Evolutionary conservation across 2,113 vertebrate genomes (phyloP).

Genomic region (Neolamprologus variostigma): DNA sequence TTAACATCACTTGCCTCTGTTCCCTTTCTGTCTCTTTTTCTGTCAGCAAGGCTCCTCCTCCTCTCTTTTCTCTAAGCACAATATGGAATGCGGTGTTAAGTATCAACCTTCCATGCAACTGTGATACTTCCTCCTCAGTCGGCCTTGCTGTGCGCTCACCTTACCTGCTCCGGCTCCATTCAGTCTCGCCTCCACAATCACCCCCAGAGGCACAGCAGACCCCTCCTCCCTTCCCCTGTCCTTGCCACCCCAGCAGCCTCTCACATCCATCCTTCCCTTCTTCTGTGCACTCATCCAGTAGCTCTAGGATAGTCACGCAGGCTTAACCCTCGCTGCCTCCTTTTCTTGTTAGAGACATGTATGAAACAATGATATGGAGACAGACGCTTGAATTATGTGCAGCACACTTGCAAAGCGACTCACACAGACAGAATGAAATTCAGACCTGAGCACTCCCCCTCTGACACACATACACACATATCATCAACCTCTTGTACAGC

Average conservation of each 20-base stretch:
- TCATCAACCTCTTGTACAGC: constrained; percentile 13
- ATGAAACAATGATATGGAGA: neutral
- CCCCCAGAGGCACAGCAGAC: constrained; percentile 32
- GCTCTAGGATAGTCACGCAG: constrained; percentile 6
- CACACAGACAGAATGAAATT: neutral
- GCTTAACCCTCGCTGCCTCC: constrained; percentile 18
- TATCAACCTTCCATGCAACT: constrained; percentile 58
- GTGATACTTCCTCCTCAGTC: constrained; percentile 65
- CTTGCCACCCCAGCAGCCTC: constrained; percentile 12
- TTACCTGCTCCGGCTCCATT: constrained; percentile 74
- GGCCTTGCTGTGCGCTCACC: constrained; percentile 57
- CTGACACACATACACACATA: constrained; percentile 5
- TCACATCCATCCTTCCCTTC: constrained; percentile 18
- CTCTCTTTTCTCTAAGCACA: constrained; percentile 30
- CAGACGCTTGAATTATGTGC: neutral
- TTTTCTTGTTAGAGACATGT: neutral
- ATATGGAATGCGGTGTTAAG: constrained; percentile 67
- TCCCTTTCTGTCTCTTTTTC: neutral
- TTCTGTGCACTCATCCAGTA: neutral
- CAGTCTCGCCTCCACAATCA: constrained; percentile 70
- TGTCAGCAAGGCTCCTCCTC: constrained; percentile 17
- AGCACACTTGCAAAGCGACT: neutral
- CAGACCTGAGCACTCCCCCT: neutral
- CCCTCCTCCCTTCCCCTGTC: neutral
- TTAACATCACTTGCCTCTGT: constrained; percentile 21